A percentile compares a stretch with the other conserved stretches of the same genome.
These are phyloP conservation scores for Lophura nycthemera DNA, from an alignment of 2,113 vertebrate species.

Conservation along the genomic window DNA sequence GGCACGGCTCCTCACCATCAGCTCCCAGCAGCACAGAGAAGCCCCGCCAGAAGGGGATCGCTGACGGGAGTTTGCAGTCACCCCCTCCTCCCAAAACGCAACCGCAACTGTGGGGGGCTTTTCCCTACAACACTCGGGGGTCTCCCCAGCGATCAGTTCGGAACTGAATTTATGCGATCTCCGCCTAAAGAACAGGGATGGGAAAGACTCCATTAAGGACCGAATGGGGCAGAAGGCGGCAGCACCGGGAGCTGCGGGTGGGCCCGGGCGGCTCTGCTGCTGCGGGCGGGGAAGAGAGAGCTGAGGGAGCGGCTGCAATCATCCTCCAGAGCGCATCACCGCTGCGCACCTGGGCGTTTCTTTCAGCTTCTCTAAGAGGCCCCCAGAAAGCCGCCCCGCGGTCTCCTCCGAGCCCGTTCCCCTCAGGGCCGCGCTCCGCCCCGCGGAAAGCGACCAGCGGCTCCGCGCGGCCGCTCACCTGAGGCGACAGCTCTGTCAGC, in stretches of 20 bases:
- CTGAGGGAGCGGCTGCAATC: background rate
- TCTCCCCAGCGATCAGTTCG: accelerated
- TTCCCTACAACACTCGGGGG: accelerated
- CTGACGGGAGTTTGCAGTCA: background rate
- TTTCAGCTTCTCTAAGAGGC: background rate
- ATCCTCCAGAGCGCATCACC: accelerated
- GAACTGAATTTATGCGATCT: accelerated
- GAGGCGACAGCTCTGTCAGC: accelerated
- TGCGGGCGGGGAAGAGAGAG: background rate
- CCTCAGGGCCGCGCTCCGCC: background rate
- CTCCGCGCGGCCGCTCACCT: background rate
- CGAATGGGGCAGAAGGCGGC: background rate
- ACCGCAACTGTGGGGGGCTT: background rate
- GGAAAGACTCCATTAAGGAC: background rate
- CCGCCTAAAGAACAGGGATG: background rate
- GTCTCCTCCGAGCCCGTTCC: too few species aligned
- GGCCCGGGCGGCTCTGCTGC: too few species aligned
- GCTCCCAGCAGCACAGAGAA: background rate
- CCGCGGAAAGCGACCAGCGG: background rate
- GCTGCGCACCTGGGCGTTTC: background rate
- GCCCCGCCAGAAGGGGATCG: background rate
- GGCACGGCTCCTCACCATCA: background rate
- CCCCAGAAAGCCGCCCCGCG: accelerated
- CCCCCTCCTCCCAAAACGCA: accelerated
- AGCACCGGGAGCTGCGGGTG: too few species aligned